These are phyloP conservation scores for Lamprotornis superbus DNA, from an alignment of 2,113 vertebrate species.

Conservation along the genomic window DNA sequence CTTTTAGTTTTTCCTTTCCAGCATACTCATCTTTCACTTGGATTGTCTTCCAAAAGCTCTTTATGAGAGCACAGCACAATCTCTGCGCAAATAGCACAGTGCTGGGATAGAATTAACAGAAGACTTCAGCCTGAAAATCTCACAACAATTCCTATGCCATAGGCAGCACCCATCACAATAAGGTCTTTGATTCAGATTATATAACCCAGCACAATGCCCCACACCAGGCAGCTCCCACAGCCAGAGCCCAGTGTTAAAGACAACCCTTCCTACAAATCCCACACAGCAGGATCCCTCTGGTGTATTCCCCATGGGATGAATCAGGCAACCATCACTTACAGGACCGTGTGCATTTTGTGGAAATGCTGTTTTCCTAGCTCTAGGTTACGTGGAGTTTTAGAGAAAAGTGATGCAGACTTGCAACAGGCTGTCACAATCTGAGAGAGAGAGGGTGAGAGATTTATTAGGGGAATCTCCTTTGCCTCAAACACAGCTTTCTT, in stretches of 20 bases:
- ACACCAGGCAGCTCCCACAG: neutral
- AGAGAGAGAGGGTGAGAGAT: neutral
- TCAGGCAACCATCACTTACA: neutral
- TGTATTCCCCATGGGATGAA: neutral
- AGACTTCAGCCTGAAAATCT: neutral
- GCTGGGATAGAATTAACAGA: neutral
- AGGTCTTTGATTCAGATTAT: slow-evolving; percentile 27
- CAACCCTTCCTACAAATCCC: neutral
- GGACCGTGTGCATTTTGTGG: neutral
- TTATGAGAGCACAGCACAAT: neutral
- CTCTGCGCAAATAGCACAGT: neutral
- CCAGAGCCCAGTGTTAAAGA: neutral
- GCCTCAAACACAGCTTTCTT: neutral
- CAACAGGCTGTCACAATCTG: neutral
- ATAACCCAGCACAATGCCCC: neutral
- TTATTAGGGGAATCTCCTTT: neutral
- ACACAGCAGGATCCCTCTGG: accelerated
- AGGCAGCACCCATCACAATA: slow-evolving; percentile 30
- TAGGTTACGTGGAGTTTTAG: neutral
- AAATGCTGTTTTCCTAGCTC: neutral
- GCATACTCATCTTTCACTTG: neutral
- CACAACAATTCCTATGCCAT: slow-evolving; percentile 22
- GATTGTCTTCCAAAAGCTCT: neutral
- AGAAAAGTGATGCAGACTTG: neutral
- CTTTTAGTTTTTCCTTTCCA: neutral